Base-by-base conservation (phyloP, 2,888 invertebrate species). In the Conomelus anceps region DNA sequence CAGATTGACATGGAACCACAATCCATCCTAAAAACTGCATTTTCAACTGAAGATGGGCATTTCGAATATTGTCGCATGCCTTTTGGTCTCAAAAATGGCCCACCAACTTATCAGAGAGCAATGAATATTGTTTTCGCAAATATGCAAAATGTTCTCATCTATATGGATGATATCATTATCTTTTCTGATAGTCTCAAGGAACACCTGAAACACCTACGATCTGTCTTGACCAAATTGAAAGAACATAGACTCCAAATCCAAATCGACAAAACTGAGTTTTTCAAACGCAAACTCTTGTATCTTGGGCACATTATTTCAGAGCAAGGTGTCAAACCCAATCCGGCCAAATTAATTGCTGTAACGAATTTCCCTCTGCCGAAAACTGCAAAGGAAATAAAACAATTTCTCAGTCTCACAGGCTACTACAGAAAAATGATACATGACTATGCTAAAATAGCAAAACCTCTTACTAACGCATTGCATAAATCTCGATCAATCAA, bases 1-100 rank as follows among this genome's bases (percentile, higher is more conserved):
- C 91, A 92, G 88, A 91, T 91, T n/a, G 90, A 91, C 22, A 29
- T 89, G 86, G 89, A 89, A 1, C 22, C 17, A n/a, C 85, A 88
- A 0, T 86, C 41, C 9, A 41, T 89, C 22, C 22, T 17, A 7
- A 89, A 89, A 89, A 89, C 89, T 17, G 89, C 89, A 1, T 89
- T 89, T 84, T 88, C 84, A 7, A 88, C 89, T 0, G 89, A 89
- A 88, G 9, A 88, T 17, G 89, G 89, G 6, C 88, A 89, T 7
- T 89, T 84, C 22, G 88, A 90, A 26, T 90, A 89, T n/a, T 22
- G 85, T 9, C 23, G 88, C 11, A 89, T 90, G 89, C 89, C 89
- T 3, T 89, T 90, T 20, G 90, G 89, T 22, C 63, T 90, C 4
- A 90, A 89, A 84, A 89, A 88, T 34, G 0, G 26, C 34, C 89